Conservation (phyloP, 1,140 invertebrate species). For the Macrocentrus cingulum region DNA sequence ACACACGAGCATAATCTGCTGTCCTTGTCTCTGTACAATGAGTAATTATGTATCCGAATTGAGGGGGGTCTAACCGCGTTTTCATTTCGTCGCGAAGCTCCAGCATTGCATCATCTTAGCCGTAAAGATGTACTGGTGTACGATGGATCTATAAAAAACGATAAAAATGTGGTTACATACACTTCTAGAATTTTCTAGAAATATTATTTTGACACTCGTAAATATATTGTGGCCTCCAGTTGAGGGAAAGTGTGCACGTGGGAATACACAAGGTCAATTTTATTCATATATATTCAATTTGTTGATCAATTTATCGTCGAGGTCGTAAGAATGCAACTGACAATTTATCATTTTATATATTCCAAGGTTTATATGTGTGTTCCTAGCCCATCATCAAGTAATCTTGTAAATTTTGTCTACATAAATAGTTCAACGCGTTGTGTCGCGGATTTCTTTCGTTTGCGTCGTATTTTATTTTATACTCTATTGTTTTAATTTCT, state of each 20-base stretch:
- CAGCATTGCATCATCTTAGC: too few species aligned
- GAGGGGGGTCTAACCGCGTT: too few species aligned
- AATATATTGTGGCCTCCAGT: not conserved
- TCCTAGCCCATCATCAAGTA: not conserved
- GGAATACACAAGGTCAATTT: not conserved
- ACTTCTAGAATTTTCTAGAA: slow-evolving; percentile 2
- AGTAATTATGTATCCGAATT: too few species aligned
- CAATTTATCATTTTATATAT: not conserved
- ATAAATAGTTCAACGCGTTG: not conserved
- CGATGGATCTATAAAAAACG: not conserved
- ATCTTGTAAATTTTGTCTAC: too few species aligned
- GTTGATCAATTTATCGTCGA: not conserved
- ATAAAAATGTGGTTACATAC: not conserved
- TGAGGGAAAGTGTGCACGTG: not conserved
- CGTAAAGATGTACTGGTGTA: too few species aligned
- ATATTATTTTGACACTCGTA: not conserved
- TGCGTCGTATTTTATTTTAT: not conserved
- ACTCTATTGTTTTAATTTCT: not conserved
- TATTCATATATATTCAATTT: not conserved
- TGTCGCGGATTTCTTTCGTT: slow-evolving; percentile 3
- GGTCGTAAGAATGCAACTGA: not conserved
- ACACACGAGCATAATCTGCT: too few species aligned
- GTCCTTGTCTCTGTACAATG: too few species aligned
- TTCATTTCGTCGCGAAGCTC: too few species aligned
- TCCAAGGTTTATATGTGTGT: not conserved